Evolutionary conservation across 2,797 vertebrate species (phyloP), one percentile per base, ranked within the genome.

Genomic region (Meriones psammophilus): DNA sequence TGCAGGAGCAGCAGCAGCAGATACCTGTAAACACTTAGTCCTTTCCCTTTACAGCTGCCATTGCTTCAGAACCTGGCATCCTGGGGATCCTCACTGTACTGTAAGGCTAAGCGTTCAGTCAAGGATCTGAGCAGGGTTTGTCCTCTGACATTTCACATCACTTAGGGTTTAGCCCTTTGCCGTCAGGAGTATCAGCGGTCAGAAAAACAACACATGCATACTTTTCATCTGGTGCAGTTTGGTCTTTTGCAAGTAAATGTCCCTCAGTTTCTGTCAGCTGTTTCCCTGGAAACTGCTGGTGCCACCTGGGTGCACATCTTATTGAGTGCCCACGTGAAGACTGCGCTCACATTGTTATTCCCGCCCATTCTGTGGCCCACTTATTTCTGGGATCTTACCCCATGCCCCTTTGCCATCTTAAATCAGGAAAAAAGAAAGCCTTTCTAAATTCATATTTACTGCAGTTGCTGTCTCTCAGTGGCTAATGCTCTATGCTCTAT

Each of bases 31-130:
- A 85, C 80, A 8, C 87, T 77, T 42, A 76, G 26, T 79, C 93
- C 84, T 92, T 54, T 24, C 85, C 2, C 8, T 81, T 76, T 85
- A 83, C 73, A 83, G 86, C 64, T 66, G 91, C 56, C 85, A 20
- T 18, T 78, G 54, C 50, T 84, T 83, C 58, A 73, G 28, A 74
- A 14, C 88, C 76, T 88, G 89, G 56, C 50, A 28, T 93, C 84
- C 76, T 46, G 3, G 66, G 36, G 18, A 33, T 84, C 54, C 74
- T 92, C 12, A 4, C 64, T 39, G 2, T 26, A 54, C 78, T 77
- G 8, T 33, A 13, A 15, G 1, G 0, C 50, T 74, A 30, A 83
- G 62, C 91, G 68, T 94, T 79, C n/a, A 14, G 58, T 66, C 58
- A 81, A 93, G 69, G 74, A 77, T 54, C 74, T 69, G 36, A 85